Evolutionary conservation across 2,113 vertebrate genomes (phyloP).

Genomic region (Cyprinodon tularosa): DNA sequence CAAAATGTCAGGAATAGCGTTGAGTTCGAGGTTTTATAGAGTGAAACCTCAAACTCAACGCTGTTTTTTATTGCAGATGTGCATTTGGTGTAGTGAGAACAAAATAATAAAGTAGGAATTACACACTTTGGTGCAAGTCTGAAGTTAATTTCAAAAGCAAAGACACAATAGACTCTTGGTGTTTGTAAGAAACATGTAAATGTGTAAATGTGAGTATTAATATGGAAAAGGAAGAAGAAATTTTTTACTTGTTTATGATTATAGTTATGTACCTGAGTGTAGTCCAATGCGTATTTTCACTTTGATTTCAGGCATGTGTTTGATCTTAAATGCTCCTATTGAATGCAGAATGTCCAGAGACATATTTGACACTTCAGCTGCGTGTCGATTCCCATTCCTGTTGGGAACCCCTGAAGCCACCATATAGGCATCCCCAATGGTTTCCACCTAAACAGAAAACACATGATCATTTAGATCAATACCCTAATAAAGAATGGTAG

Average conservation of each 20-base stretch:
- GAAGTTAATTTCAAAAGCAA: too few relatives aligned
- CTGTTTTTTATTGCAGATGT: too few relatives aligned
- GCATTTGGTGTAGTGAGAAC: too few relatives aligned
- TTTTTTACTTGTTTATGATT: not conserved
- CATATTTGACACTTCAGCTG: slow-evolving; percentile 86
- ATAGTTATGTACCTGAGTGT: slow-evolving; percentile 81
- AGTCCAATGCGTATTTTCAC: slow-evolving; percentile 89
- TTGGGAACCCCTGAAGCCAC: slow-evolving; percentile 88
- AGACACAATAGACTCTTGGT: too few relatives aligned
- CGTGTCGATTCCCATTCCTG: slow-evolving; percentile 84
- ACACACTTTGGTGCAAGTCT: too few relatives aligned
- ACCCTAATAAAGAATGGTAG: not conserved
- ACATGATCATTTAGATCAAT: not conserved
- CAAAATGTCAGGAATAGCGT: too few relatives aligned
- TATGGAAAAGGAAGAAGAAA: too few relatives aligned
- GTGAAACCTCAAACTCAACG: too few relatives aligned
- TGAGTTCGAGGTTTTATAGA: too few relatives aligned
- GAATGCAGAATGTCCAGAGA: slow-evolving; percentile 88
- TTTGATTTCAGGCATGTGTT: slow-evolving; percentile 89
- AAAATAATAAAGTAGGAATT: too few relatives aligned
- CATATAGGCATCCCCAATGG: slow-evolving; percentile 90
- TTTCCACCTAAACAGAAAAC: slow-evolving; percentile 75
- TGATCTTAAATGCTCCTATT: slow-evolving; percentile 85
- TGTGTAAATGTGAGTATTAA: too few relatives aligned
- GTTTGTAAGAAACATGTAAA: too few relatives aligned